Conservation (phyloP, 1,140 invertebrate genomes). For the Macrostomum lignano region DNA sequence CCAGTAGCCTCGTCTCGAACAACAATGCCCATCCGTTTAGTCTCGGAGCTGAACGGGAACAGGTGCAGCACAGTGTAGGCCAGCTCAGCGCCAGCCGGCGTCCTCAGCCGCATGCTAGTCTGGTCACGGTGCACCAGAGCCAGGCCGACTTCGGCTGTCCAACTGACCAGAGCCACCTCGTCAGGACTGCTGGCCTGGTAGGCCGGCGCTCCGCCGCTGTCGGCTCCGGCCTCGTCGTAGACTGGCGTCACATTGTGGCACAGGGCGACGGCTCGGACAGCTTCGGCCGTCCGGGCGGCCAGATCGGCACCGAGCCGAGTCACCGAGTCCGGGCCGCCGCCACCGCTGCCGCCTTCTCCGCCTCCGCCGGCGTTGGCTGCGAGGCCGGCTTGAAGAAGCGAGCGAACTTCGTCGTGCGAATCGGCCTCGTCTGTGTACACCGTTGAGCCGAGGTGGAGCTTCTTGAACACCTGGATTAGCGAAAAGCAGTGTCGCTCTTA, state of each 20-base stretch:
- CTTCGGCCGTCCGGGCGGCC: slow-evolving; percentile 50
- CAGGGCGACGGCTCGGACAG: slow-evolving; percentile 66
- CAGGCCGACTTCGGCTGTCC: slow-evolving; percentile 40
- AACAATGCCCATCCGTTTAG: slow-evolving; percentile 95
- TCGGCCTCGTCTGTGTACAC: too few species aligned
- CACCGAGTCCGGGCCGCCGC: too few species aligned
- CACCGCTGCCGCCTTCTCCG: too few species aligned
- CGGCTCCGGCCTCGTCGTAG: slow-evolving; percentile 36
- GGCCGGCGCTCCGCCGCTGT: slow-evolving; percentile 12
- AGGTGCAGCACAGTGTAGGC: slow-evolving; percentile 66
- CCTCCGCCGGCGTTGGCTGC: too few species aligned
- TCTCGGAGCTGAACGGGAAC: slow-evolving; percentile 93
- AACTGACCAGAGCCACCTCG: slow-evolving; percentile 59
- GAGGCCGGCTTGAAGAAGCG: too few species aligned
- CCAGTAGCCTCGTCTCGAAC: slow-evolving; percentile 48
- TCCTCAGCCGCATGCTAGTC: slow-evolving; percentile 43
- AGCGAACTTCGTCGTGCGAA: too few species aligned
- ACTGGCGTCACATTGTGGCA: slow-evolving; percentile 98
- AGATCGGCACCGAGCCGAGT: too few species aligned
- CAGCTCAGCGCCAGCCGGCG: slow-evolving; percentile 37
- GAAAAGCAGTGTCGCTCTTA: too few species aligned
- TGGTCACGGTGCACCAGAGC: slow-evolving; percentile 42
- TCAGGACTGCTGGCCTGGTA: slow-evolving; percentile 84
- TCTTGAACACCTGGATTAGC: slow-evolving; percentile 47
- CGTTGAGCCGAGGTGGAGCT: slow-evolving; percentile 60